Evolutionary conservation across 2,113 vertebrate species (phyloP).

Genomic region (Prinia subflava): DNA sequence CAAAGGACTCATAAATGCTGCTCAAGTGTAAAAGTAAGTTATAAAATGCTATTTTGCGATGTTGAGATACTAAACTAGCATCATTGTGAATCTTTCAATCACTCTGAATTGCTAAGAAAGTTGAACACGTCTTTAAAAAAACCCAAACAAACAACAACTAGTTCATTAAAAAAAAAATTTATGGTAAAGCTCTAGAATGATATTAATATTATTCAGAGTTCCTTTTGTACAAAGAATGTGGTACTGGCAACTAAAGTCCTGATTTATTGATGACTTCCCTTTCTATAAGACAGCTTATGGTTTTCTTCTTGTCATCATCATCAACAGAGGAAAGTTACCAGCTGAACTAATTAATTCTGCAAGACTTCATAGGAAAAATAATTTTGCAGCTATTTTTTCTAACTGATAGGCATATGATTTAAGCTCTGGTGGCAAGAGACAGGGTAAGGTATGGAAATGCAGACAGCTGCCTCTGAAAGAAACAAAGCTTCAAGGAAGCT

Average conservation of each 20-base stretch:
- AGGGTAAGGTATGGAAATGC: constrained; percentile 13
- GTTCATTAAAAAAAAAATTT: neutral
- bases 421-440: neutral
- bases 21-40: neutral
- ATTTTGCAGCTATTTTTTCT: neutral
- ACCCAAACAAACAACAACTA: neutral
- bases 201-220: neutral
- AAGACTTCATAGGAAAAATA: neutral
- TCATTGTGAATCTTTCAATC: neutral
- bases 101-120: neutral
- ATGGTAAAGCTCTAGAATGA: neutral
- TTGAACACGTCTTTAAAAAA: neutral
- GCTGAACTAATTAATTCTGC: neutral
- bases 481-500: constrained; percentile 39
- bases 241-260: neutral
- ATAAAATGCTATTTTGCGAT: neutral
- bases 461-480: constrained; percentile 30
- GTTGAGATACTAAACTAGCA: neutral
- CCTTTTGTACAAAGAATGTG: neutral
- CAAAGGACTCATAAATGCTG: neutral
- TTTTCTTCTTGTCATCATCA: neutral
- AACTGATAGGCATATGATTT: neutral
- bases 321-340: neutral
- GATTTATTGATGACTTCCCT: neutral
- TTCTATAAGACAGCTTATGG: neutral